These are phyloP conservation scores for Drosophila nr. perissopoda DNA, from an alignment of 2,888 invertebrate species.

Conservation along the genomic window DNA sequence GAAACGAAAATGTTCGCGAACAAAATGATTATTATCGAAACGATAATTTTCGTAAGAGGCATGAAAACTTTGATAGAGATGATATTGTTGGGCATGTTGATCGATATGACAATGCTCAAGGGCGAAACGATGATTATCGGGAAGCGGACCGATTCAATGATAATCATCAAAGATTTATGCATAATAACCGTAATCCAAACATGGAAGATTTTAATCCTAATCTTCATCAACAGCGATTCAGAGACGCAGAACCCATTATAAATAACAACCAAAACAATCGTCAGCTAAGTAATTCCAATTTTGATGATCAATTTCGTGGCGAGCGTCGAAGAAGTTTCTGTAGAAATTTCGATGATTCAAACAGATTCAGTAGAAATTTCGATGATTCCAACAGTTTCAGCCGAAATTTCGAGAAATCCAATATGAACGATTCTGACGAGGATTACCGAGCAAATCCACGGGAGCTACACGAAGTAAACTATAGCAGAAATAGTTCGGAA, in stretches of 20 bases:
- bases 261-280: not conserved
- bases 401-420: not conserved
- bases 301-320: conserved; percentile 1
- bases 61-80: not conserved
- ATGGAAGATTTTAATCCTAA: not conserved
- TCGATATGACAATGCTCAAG: not conserved
- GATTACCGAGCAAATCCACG: not conserved
- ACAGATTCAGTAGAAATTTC: not conserved
- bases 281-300: conserved; percentile 4
- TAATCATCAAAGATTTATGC: conserved; percentile 1
- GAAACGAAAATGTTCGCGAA: not conserved
- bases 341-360: conserved; percentile 6
- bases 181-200: conserved; percentile 1
- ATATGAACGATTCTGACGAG: not conserved
- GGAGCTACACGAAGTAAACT: not conserved
- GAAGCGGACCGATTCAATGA: not conserved
- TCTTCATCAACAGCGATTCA: not conserved
- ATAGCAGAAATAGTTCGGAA: not conserved
- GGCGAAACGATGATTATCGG: not conserved
- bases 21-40: not conserved
- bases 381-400: not conserved
- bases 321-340: not conserved
- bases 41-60: not conserved
- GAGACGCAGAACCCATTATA: not conserved
- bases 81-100: conserved; percentile 5